Evolutionary conservation across 2,113 vertebrate genomes (phyloP).

Genomic region (Pangasianodon hypophthalmus): DNA sequence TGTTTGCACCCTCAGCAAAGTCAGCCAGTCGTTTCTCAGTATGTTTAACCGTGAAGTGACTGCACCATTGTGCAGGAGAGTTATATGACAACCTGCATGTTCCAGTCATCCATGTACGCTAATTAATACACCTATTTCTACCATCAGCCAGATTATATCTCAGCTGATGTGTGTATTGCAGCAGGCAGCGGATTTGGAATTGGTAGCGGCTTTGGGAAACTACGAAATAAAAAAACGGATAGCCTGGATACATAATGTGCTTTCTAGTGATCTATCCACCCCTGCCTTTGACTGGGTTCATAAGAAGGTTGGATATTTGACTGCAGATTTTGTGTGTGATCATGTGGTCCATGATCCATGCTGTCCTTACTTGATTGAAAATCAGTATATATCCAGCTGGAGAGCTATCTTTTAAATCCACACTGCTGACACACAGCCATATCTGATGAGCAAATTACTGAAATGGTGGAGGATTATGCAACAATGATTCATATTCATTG

Average conservation of each 20-base stretch:
- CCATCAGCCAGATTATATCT: background rate
- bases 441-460: slow-evolving; percentile 34
- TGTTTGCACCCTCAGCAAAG: background rate
- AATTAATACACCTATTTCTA: background rate
- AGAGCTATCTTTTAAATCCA: slow-evolving; percentile 32
- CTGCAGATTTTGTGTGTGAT: slow-evolving; percentile 16
- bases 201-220: background rate
- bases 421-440: slow-evolving; percentile 5
- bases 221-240: background rate
- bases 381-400: slow-evolving; percentile 36
- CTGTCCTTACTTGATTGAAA: slow-evolving; percentile 3
- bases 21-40: background rate
- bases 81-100: background rate
- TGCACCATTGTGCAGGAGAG: background rate
- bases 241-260: background rate
- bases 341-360: slow-evolving; percentile 30
- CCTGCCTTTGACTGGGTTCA: background rate
- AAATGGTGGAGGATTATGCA: slow-evolving; percentile 44
- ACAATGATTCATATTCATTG: slow-evolving; percentile 52
- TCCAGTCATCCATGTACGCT: background rate
- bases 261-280: background rate
- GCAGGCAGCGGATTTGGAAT: background rate
- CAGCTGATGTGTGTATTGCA: background rate
- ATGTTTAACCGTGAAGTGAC: background rate
- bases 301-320: slow-evolving; percentile 29